These are phyloP conservation scores for Grallaria varia DNA, from an alignment of 2,113 vertebrate genomes.

Conservation along the genomic window DNA sequence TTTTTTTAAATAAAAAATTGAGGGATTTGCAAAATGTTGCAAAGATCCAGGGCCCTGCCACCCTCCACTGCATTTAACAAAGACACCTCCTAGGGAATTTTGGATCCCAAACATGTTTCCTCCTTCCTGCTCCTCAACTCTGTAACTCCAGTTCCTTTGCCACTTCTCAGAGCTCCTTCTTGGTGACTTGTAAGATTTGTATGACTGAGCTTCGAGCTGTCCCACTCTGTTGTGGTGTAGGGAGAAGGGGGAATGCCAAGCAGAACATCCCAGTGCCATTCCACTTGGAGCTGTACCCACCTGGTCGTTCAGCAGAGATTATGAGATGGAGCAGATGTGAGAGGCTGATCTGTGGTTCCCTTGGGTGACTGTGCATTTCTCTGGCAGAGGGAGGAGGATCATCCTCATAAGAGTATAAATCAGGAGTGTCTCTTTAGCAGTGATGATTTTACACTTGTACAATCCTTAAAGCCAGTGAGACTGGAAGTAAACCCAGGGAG, in stretches of 20 bases:
- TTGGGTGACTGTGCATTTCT: background rate
- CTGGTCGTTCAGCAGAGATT: background rate
- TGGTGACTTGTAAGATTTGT: background rate
- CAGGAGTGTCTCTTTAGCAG: background rate
- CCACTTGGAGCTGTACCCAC: background rate
- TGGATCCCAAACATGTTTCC: background rate
- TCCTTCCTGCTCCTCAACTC: background rate
- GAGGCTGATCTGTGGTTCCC: background rate
- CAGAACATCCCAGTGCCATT: background rate
- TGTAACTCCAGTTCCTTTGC: background rate
- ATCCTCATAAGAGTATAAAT: rapidly evolving
- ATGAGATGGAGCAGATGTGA: background rate
- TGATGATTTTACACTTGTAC: background rate
- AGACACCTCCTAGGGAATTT: background rate
- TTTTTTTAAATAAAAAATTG: background rate
- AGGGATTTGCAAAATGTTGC: background rate
- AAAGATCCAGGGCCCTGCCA: background rate
- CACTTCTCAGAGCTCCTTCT: background rate
- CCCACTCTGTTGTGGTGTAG: background rate
- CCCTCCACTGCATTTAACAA: background rate
- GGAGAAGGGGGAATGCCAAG: background rate
- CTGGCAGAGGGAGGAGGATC: background rate
- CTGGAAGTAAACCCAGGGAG: background rate
- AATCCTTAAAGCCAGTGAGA: background rate
- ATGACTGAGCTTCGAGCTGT: background rate